phyloP scores from a whole-genome alignment of 2,888 invertebrate species.

The Camponotus fellah region DNA sequence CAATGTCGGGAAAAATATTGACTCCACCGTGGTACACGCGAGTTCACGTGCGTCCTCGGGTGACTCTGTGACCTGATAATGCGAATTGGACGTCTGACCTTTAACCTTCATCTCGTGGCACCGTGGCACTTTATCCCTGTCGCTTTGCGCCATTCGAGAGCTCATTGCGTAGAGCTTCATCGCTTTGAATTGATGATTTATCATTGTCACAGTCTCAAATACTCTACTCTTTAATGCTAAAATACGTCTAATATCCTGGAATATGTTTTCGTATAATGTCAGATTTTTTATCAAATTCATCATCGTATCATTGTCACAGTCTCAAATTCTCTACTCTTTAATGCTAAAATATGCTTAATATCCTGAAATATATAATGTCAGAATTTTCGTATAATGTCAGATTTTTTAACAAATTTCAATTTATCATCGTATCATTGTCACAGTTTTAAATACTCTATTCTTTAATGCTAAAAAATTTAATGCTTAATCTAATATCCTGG shows the following conservation, averaged over 20 bases:
- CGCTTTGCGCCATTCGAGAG: constrained; percentile 35
- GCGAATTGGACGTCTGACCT: constrained; percentile 75
- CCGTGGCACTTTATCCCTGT: constrained; percentile 31
- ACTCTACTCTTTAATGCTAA: background rate
- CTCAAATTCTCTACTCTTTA: constrained; percentile 13
- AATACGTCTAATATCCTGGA: background rate
- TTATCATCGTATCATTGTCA: constrained; percentile 57
- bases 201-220: constrained; percentile 56
- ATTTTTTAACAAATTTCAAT: background rate
- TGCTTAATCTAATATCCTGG: too few species aligned
- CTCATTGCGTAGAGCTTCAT: constrained; percentile 44
- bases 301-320: constrained; percentile 57
- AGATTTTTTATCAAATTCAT: background rate
- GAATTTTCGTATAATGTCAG: background rate
- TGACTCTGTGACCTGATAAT: constrained; percentile 68
- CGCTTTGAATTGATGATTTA: constrained; percentile 64
- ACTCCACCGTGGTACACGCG: constrained; percentile 15
- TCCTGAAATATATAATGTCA: background rate
- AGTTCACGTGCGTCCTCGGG: constrained; percentile 50
- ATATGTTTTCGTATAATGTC: background rate
- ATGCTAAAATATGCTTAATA: background rate
- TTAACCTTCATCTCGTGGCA: constrained; percentile 70
- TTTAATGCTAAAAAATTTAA: background rate
- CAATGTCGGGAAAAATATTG: constrained; percentile 47
- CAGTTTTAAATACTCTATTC: constrained; percentile 14